Evolutionary conservation across 2,888 invertebrate species (phyloP), one percentile per base, ranked within the genome.

Genomic region (Phlogophora meticulosa): DNA sequence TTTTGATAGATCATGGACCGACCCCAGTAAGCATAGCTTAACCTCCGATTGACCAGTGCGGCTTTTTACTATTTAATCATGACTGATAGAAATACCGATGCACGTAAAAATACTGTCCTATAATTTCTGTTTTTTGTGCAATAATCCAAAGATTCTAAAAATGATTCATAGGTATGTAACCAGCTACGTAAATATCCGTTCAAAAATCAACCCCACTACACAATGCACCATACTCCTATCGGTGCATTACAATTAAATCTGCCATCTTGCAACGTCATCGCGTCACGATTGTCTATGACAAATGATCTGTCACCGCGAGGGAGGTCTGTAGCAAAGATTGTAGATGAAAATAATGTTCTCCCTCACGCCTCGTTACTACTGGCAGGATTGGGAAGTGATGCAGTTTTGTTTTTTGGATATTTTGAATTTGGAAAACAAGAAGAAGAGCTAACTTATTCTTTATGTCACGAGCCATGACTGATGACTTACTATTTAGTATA

Each of bases 291-390:
- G 63, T 74, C 76, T 66, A 85, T 83, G 82, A 82, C 82, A 81
- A 80, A 91, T 87, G 87, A 77, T 67, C 80, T 82, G 87, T 84
- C 88, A 80, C 36, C 73, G 42, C 68, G 81, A 82, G 83, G 80
- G 86, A 81, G 86, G 79, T 78, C 75, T 71, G 72, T 82, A 85
- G 78, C 80, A 84, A 85, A 86, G 86, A 82, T 79, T 85, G 85
- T 88, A 86, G 83, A 77, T 72, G 73, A 86, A 88, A 90, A 91
- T 89, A 90, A 89, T 85, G 85, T 84, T 85, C 70, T 83, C 85
- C 84, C 85, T 85, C 82, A 76, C 88, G 86, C 86, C 80, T 87
- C 85, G 85, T 83, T 85, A 78, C 32, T 53, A 63, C 34, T 56
- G 52, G 68, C 58, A 10, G 59, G 60, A 79, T 71, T 72, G 49